A percentile compares a stretch with the other conserved stretches of the same genome.
phyloP scores from a whole-genome alignment of 2,113 vertebrate species.

The Vidua macroura region DNA sequence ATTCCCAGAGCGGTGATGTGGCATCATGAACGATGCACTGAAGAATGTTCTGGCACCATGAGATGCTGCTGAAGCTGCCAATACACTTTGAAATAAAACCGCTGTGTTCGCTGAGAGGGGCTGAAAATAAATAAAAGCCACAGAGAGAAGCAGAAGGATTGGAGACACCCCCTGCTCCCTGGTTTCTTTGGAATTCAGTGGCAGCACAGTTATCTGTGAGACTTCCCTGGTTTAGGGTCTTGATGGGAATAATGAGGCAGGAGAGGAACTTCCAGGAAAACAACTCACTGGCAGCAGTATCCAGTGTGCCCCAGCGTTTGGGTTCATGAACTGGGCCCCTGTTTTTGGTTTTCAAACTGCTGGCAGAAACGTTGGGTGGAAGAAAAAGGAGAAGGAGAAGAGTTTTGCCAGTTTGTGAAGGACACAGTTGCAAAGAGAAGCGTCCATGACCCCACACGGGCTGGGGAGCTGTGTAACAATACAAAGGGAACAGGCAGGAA shows the following conservation, averaged over 20 bases:
- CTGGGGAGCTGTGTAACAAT: neutral
- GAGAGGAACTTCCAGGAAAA: neutral
- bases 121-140: neutral
- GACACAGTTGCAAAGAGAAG: fast-evolving
- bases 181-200: neutral
- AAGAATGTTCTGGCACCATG: constrained; percentile 29
- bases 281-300: neutral
- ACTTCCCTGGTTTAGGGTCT: neutral
- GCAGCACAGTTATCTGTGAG: neutral
- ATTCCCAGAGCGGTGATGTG: constrained; percentile 27
- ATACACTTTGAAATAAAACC: neutral
- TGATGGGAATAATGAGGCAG: neutral
- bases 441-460: neutral
- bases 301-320: neutral
- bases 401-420: neutral
- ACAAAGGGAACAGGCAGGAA: constrained; percentile 7
- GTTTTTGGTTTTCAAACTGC: neutral
- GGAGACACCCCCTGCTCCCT: neutral
- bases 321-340: neutral
- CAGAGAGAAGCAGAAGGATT: neutral
- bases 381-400: neutral
- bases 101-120: neutral
- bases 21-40: neutral
- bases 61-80: constrained; percentile 5
- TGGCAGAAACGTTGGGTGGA: neutral